These are phyloP conservation scores for Habroteleia sp. DNA, from an alignment of 2,888 invertebrate species.

Conservation along the genomic window DNA sequence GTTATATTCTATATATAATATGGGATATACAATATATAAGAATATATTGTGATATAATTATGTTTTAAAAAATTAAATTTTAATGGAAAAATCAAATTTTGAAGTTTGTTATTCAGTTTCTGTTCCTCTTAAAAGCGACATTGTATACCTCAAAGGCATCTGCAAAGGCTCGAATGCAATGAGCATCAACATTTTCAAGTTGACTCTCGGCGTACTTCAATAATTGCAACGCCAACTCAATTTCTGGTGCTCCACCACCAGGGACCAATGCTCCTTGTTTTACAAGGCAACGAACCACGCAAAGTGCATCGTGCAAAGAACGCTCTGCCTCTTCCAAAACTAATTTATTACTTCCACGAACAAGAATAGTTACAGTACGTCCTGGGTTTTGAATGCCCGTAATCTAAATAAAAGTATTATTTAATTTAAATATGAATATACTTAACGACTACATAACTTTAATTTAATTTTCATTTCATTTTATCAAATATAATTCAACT, in stretches of 20 bases:
- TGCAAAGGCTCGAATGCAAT: constrained; percentile 97
- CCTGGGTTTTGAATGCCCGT: constrained; percentile 94
- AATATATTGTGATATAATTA: too few species aligned
- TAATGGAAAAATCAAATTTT: too few species aligned
- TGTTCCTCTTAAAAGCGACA: too few species aligned
- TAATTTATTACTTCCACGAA: constrained; percentile 93
- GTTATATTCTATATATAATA: too few species aligned
- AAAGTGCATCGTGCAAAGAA: constrained; percentile 92
- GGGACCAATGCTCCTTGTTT: constrained; percentile 95
- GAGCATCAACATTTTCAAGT: constrained; percentile 95
- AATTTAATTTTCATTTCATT: background rate
- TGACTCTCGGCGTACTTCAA: constrained; percentile 91
- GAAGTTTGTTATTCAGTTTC: too few species aligned
- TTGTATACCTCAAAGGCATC: constrained; percentile 91
- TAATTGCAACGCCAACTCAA: constrained; percentile 93
- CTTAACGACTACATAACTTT: too few species aligned
- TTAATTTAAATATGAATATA: background rate
- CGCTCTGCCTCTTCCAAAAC: constrained; percentile 91
- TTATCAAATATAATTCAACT: background rate
- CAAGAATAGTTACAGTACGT: constrained; percentile 94
- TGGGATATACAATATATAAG: too few species aligned
- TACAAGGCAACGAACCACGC: constrained; percentile 97
- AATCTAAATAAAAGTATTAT: too few species aligned
- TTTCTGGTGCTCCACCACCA: constrained; percentile 99
- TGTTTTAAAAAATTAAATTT: too few species aligned